A percentile compares a stretch with the other conserved stretches of the same genome.
Conservation (phyloP, 2,113 vertebrate species). For the Nothocercus nigrocapillus region DNA sequence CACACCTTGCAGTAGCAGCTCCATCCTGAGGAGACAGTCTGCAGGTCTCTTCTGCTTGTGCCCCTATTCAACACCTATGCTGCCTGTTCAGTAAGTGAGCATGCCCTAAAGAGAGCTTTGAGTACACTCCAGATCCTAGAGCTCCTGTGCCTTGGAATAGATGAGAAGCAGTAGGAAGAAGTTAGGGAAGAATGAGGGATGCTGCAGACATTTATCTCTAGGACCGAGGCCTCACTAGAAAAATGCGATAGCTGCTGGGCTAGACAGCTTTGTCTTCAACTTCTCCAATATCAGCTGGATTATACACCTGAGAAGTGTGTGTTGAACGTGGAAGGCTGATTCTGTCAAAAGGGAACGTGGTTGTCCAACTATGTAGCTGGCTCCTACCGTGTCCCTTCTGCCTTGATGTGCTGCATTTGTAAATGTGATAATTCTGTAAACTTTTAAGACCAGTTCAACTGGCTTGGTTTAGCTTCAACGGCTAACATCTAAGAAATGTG, state of each 20-base stretch:
- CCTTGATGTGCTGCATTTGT: background rate
- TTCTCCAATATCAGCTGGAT: background rate
- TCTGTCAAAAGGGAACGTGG: background rate
- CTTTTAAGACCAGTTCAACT: constrained; percentile 44
- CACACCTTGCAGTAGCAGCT: background rate
- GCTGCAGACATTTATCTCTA: background rate
- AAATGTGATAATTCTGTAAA: background rate
- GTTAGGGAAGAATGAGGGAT: background rate
- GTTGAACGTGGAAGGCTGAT: background rate
- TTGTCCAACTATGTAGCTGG: background rate
- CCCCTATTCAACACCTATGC: too few relatives aligned
- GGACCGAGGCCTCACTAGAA: background rate
- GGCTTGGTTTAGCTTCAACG: background rate
- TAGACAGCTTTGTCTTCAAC: background rate
- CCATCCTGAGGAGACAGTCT: background rate
- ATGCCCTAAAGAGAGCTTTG: background rate
- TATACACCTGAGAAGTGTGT: background rate
- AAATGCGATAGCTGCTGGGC: background rate
- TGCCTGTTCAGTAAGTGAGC: too few relatives aligned
- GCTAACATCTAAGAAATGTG: constrained; percentile 29
- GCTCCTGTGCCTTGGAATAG: background rate
- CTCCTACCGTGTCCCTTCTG: background rate
- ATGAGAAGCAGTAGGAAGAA: background rate
- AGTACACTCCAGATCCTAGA: background rate
- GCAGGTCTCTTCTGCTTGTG: background rate